Conservation (phyloP, 2,888 invertebrate genomes). For the Hofmannophila pseudospretella region DNA sequence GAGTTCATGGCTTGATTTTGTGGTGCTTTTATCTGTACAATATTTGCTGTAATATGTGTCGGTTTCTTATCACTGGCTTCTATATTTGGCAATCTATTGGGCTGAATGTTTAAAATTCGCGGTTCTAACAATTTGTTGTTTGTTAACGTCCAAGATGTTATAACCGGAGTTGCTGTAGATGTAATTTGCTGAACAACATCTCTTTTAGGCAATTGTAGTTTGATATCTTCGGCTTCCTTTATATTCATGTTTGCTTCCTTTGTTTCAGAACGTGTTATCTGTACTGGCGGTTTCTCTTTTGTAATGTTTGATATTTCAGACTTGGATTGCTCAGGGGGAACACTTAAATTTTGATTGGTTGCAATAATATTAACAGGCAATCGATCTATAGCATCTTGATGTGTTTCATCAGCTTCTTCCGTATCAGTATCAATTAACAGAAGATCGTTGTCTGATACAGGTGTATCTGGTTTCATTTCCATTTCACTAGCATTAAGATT, state of each 20-base stretch:
- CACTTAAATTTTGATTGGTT: constrained; percentile 42
- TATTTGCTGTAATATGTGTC: constrained; percentile 57
- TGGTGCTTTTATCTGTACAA: constrained; percentile 61
- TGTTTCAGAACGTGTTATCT: constrained; percentile 40
- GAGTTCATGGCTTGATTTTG: constrained; percentile 44
- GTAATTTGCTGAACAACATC: constrained; percentile 52
- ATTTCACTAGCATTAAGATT: constrained; percentile 84
- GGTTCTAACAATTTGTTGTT: constrained; percentile 67
- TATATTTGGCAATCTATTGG: constrained; percentile 35
- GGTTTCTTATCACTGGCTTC: constrained; percentile 47
- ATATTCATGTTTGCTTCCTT: constrained; percentile 42
- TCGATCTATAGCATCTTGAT: constrained; percentile 62
- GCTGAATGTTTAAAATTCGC: constrained; percentile 51
- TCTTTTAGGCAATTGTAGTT: constrained; percentile 50
- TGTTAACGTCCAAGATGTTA: constrained; percentile 76
- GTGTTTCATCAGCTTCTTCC: constrained; percentile 83
- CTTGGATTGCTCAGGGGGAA: constrained; percentile 41
- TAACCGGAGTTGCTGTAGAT: constrained; percentile 70
- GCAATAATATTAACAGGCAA: constrained; percentile 56
- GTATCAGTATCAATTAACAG: constrained; percentile 93
- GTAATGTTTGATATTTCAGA: constrained; percentile 56
- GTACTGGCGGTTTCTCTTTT: constrained; percentile 52
- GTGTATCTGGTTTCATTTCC: constrained; percentile 89
- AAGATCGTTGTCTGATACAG: constrained; percentile 89
- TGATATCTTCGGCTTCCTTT: constrained; percentile 38